Percentiles rank a stretch among this genome's conserved stretches.
phyloP scores from a whole-genome alignment of 35 echinoderm and acorn worm genomes.

The Eucidaris tribuloides region DNA sequence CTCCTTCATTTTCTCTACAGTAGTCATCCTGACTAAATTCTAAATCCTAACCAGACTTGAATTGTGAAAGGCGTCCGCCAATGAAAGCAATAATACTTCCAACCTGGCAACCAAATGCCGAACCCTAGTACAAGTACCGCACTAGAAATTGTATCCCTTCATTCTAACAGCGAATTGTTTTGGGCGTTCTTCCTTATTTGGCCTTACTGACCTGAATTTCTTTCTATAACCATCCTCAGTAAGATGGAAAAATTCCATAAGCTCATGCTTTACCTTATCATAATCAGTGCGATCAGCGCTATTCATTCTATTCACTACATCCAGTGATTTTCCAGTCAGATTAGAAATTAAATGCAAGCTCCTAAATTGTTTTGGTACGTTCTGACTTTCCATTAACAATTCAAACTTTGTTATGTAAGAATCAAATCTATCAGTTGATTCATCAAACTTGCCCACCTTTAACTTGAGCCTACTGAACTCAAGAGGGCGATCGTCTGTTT shows the following conservation, averaged over 20 bases:
- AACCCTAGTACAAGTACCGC: too few species aligned
- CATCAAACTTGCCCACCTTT: neutral
- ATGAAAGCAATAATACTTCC: too few species aligned
- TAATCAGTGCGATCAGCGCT: constrained; percentile 8
- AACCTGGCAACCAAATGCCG: too few species aligned
- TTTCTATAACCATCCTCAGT: constrained; percentile 2
- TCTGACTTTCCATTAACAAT: neutral
- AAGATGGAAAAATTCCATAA: neutral
- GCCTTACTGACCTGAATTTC: neutral
- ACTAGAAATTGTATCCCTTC: too few species aligned
- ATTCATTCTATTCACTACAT: constrained; percentile 8
- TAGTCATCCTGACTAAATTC: too few species aligned
- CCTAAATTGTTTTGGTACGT: neutral
- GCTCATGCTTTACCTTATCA: neutral
- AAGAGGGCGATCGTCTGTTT: too few species aligned
- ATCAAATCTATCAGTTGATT: constrained; percentile 3
- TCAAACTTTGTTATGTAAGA: neutral
- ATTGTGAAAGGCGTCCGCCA: too few species aligned
- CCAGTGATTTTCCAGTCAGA: neutral
- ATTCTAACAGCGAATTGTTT: too few species aligned
- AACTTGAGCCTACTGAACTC: neutral
- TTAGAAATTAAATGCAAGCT: neutral
- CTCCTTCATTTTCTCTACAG: too few species aligned
- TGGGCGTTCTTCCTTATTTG: neutral
- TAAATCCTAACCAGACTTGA: too few species aligned